Conservation (phyloP, 2,888 invertebrate genomes). For the Mamestra brassicae region DNA sequence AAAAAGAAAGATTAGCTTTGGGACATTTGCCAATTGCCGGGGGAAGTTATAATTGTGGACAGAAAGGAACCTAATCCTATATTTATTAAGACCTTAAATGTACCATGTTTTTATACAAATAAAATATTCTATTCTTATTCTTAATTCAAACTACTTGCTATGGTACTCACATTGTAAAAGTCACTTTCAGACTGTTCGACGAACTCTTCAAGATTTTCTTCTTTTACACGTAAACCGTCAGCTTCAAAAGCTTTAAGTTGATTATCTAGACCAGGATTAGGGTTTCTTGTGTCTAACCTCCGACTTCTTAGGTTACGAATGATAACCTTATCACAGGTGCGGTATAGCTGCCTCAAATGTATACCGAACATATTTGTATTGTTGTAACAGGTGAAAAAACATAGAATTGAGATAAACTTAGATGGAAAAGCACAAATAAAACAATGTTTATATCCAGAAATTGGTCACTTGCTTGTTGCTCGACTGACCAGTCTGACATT, state of each 20-base stretch:
- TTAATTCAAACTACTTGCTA: too few species aligned
- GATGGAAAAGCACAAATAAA: not conserved
- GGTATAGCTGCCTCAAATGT: conserved; percentile 75
- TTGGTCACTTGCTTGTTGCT: conserved; percentile 4
- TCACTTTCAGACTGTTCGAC: conserved; percentile 85
- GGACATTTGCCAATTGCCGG: too few species aligned
- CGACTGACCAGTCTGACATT: not conserved
- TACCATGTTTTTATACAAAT: too few species aligned
- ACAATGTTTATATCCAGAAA: not conserved
- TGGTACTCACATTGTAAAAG: conserved; percentile 79
- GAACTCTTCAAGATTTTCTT: conserved; percentile 82
- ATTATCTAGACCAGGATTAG: conserved; percentile 83
- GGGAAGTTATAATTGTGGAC: too few species aligned
- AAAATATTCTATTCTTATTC: too few species aligned
- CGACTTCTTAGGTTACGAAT: conserved; percentile 78
- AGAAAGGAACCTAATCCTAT: too few species aligned
- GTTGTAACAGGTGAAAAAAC: not conserved
- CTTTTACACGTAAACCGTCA: conserved; percentile 76
- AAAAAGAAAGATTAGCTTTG: too few species aligned
- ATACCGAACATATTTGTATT: conserved; percentile 75
- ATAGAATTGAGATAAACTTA: not conserved
- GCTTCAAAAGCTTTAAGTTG: conserved; percentile 78
- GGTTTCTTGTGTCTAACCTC: conserved; percentile 66
- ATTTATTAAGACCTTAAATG: too few species aligned
- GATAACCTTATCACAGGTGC: conserved; percentile 78